Conservation (phyloP, 30 jellyfish, hydroid and myxozoan species). For the Aurelia sp. region DNA sequence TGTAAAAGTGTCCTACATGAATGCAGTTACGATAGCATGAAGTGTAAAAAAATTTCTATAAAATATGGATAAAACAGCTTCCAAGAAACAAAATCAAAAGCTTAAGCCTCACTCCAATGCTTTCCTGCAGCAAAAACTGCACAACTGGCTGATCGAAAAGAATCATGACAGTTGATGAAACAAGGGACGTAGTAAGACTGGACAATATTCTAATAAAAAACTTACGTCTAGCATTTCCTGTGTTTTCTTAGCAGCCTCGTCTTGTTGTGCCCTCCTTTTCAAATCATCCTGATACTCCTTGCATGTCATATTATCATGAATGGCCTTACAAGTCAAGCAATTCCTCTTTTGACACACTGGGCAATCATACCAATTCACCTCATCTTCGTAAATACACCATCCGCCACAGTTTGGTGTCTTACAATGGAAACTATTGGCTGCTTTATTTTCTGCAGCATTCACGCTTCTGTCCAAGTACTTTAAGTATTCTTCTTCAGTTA, state of each 20-base stretch:
- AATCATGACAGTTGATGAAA: too few relatives aligned
- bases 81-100: neutral
- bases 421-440: conserved; percentile 84
- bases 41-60: neutral
- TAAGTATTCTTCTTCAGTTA: conserved; percentile 61
- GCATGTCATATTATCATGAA: conserved; percentile 80
- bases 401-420: conserved; percentile 80
- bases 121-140: too few relatives aligned
- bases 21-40: neutral
- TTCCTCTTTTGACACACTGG: conserved; percentile 63
- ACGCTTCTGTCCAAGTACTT: conserved; percentile 65
- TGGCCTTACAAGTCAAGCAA: conserved; percentile 89
- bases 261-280: conserved; percentile 71
- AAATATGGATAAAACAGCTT: neutral
- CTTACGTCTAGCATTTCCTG: conserved; percentile 87
- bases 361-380: conserved; percentile 76
- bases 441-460: conserved; percentile 73
- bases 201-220: neutral
- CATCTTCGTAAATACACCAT: conserved; percentile 89
- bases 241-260: conserved; percentile 83
- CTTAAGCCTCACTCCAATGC: neutral
- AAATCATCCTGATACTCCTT: conserved; percentile 91
- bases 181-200: too few relatives aligned
- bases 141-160: too few relatives aligned
- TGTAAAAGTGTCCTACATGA: too few relatives aligned